Conservation (phyloP, 2,888 invertebrate species). For the Orthonevra nobilis region DNA sequence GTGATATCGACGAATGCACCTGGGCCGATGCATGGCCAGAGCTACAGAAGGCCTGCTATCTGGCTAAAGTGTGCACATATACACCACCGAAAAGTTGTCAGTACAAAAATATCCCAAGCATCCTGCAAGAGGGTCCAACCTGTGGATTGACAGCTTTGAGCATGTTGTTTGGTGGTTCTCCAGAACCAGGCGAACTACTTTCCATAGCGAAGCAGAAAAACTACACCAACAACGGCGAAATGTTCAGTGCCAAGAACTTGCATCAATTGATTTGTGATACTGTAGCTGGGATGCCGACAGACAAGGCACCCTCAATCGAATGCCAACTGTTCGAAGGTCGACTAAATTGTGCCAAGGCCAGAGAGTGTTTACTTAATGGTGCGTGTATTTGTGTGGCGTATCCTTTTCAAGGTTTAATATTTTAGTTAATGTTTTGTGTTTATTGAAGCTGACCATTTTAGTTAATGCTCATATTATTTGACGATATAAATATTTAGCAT, state of each 20-base stretch:
- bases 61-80: slow-evolving; percentile 81
- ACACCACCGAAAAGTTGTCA: slow-evolving; percentile 81
- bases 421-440: no score
- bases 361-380: slow-evolving; percentile 78
- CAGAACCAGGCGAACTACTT: slow-evolving; percentile 83
- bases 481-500: no score
- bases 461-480: not conserved
- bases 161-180: slow-evolving; percentile 85
- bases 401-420: slow-evolving; percentile 78
- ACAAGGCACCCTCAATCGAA: slow-evolving; percentile 41
- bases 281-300: slow-evolving; percentile 44
- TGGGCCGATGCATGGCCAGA: slow-evolving; percentile 83
- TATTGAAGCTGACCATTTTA: not conserved
- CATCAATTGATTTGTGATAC: slow-evolving; percentile 78
- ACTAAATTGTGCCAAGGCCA: slow-evolving; percentile 79
- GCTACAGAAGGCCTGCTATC: slow-evolving; percentile 82
- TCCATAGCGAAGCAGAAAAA: slow-evolving; percentile 83
- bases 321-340: slow-evolving; percentile 78
- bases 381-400: slow-evolving; percentile 81
- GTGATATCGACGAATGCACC: slow-evolving; percentile 79
- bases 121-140: slow-evolving; percentile 83
- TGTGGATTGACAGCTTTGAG: slow-evolving; percentile 94
- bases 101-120: slow-evolving; percentile 77
- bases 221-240: slow-evolving; percentile 92
- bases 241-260: slow-evolving; percentile 90